phyloP scores from a whole-genome alignment of 2,888 invertebrate genomes.

The Lordiphosa andalusiaca region DNA sequence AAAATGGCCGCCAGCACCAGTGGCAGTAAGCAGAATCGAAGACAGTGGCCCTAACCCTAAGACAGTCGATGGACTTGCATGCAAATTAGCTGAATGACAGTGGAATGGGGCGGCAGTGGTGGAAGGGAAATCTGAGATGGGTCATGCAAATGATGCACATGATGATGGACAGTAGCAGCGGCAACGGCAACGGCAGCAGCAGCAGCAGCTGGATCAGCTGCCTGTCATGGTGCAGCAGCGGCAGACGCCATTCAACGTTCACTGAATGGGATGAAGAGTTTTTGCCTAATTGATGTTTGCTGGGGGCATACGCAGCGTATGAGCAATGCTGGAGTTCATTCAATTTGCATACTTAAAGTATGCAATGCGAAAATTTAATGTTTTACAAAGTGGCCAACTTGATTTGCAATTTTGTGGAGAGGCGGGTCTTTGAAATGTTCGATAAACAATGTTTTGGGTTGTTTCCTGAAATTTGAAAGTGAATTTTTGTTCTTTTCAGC shows the following conservation, averaged over 20 bases:
- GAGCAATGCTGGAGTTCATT: slow-evolving; percentile 14
- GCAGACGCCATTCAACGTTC: slow-evolving; percentile 7
- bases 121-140: slow-evolving; percentile 3
- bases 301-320: slow-evolving; percentile 26
- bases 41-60: slow-evolving; percentile 7
- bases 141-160: slow-evolving; percentile 13
- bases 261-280: slow-evolving; percentile 13
- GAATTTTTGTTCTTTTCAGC: too few relatives aligned
- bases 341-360: too few relatives aligned
- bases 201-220: not conserved
- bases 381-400: too few relatives aligned
- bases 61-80: slow-evolving; percentile 14
- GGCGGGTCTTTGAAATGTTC: too few relatives aligned
- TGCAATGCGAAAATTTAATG: too few relatives aligned
- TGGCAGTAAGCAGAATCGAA: slow-evolving; percentile 5
- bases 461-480: too few relatives aligned
- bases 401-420: too few relatives aligned
- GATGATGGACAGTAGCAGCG: not conserved
- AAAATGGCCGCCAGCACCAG: slow-evolving; percentile 6
- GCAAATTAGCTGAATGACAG: slow-evolving; percentile 15
- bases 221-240: slow-evolving; percentile 1
- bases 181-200: slow-evolving; percentile 1
- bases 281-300: slow-evolving; percentile 44
- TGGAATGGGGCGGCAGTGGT: not conserved
- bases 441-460: too few relatives aligned